Conservation (phyloP, 35 echinoderm and acorn worm species). For the Acanthaster planci region DNA sequence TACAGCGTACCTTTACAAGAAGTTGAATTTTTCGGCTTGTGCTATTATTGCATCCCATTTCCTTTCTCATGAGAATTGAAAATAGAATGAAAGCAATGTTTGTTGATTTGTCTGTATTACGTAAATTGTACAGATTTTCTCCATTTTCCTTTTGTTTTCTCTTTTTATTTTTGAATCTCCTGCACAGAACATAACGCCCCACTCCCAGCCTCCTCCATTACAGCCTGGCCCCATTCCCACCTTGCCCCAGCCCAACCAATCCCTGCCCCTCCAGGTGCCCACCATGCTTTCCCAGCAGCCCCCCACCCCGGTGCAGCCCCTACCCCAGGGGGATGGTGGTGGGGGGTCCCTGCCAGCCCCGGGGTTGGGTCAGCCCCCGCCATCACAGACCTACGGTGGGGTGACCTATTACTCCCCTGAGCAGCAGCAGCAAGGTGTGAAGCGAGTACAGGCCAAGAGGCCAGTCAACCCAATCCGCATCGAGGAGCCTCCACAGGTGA, state of each 20-base stretch:
- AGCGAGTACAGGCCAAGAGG: constrained; percentile 55
- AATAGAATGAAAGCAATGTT: too few species aligned
- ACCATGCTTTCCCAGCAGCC: neutral
- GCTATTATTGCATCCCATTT: too few species aligned
- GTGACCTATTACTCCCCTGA: constrained; percentile 74
- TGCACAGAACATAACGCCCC: too few species aligned
- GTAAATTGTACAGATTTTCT: too few species aligned
- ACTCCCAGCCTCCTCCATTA: constrained; percentile 31
- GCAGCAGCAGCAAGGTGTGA: constrained; percentile 44
- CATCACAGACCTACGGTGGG: constrained; percentile 59
- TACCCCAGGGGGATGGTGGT: constrained; percentile 8
- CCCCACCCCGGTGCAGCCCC: neutral
- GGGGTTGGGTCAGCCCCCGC: neutral
- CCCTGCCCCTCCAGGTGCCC: neutral
- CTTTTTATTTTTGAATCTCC: too few species aligned
- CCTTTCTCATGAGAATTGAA: too few species aligned
- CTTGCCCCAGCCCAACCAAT: neutral
- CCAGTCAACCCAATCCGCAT: constrained; percentile 59
- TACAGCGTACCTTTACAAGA: too few species aligned
- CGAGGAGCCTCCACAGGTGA: constrained; percentile 59
- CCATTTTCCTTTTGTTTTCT: too few species aligned
- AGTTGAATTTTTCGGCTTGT: too few species aligned
- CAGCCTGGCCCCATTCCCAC: neutral
- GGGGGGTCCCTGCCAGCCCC: neutral
- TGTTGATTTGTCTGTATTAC: too few species aligned